Conservation (phyloP, 2,113 vertebrate species). For the Tychaedon coryphoeus region DNA sequence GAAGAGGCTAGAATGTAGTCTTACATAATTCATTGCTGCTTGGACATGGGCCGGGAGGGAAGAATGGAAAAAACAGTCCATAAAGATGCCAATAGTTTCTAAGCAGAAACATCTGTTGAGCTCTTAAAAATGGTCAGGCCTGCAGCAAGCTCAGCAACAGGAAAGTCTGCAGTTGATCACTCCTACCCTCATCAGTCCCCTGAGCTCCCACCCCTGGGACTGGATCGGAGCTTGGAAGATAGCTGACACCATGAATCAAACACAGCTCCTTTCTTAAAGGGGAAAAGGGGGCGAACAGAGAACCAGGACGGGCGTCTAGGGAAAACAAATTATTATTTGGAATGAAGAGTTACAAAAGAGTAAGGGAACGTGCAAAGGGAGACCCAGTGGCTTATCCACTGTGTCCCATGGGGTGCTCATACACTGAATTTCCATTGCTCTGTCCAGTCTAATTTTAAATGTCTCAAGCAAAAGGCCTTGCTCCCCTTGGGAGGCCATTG, state of each 20-base stretch:
- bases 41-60: conserved; percentile 70
- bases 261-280: conserved; percentile 21
- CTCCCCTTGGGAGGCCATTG: conserved; percentile 1
- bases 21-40: conserved; percentile 76
- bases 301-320: neutral
- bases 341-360: conserved; percentile 39
- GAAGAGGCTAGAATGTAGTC: conserved; percentile 58
- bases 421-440: conserved; percentile 39
- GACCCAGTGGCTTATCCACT: conserved; percentile 4
- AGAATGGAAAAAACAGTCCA: conserved; percentile 83
- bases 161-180: conserved; percentile 74
- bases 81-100: conserved; percentile 82
- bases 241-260: conserved; percentile 62
- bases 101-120: conserved; percentile 83
- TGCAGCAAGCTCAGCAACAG: conserved; percentile 77
- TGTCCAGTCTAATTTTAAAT: conserved; percentile 49
- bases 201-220: conserved; percentile 62
- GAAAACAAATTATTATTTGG: conserved; percentile 28
- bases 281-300: neutral
- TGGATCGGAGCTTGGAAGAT: conserved; percentile 38
- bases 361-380: conserved; percentile 20
- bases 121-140: conserved; percentile 74
- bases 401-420: neutral
- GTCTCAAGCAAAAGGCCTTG: conserved; percentile 39
- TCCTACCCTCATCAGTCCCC: conserved; percentile 46